Percentiles rank a stretch among this genome's conserved stretches.
Conservation (phyloP, 2,888 invertebrate species). For the Synanthedon tipuliformis region DNA sequence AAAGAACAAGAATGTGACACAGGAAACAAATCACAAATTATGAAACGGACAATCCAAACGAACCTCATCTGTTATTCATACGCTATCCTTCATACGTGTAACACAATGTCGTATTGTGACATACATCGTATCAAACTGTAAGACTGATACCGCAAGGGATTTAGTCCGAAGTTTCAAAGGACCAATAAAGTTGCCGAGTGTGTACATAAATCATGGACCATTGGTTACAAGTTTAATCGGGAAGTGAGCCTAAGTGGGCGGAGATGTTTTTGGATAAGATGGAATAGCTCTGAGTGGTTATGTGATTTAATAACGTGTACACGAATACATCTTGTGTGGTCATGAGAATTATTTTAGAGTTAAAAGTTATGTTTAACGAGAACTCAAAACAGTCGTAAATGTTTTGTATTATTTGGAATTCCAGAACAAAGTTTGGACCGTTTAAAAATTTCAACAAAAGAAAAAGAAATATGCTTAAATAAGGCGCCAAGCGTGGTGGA, state of each 20-base stretch:
- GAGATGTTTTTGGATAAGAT: constrained; percentile 14
- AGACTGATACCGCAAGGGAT: constrained; percentile 17
- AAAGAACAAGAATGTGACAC: constrained; percentile 1
- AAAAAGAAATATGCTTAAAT: too few species aligned
- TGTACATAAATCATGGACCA: constrained; percentile 30
- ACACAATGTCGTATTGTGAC: constrained; percentile 21
- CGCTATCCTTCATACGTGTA: constrained; percentile 9
- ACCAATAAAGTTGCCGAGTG: constrained; percentile 32
- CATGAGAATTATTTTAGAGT: constrained; percentile 5
- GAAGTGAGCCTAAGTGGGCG: constrained; percentile 12
- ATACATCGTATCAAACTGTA: constrained; percentile 6
- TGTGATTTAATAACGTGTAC: constrained; percentile 3
- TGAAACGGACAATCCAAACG: constrained; percentile 11
- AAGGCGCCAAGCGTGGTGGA: too few species aligned
- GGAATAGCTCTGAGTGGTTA: constrained; percentile 10
- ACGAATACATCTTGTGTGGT: constrained; percentile 1
- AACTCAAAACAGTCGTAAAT: too few species aligned
- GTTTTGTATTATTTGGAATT: too few species aligned
- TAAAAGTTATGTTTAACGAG: neutral
- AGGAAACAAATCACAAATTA: constrained; percentile 11
- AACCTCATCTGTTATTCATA: constrained; percentile 12
- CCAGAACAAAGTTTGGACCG: too few species aligned
- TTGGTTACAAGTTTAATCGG: constrained; percentile 26
- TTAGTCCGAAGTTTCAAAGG: constrained; percentile 22
- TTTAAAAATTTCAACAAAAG: too few species aligned